Base-by-base conservation (phyloP, 2,888 invertebrate genomes). In the Aphelenchoides bicaudatus region DNA sequence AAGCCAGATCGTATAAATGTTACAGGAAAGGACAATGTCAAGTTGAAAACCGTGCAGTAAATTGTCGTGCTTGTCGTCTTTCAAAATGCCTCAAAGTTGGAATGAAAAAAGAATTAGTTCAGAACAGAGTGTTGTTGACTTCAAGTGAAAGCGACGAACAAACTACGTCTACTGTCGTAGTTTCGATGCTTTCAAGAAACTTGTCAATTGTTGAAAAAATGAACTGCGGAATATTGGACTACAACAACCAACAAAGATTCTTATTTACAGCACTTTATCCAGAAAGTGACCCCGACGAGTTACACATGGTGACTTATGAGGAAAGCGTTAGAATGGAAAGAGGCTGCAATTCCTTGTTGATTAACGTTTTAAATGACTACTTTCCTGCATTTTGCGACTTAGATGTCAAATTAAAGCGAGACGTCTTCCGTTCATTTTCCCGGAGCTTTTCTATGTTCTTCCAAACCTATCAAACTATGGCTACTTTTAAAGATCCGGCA, bases 351-450 rank as follows among this genome's bases (percentile, higher is more conserved):
- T 43, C 43, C n/a, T 6, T 43, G 23, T 21, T n/a, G 8, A 10
- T 19, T 25, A 43, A 43, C 43, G 43, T 43, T 6, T n/a, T 43
- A 21, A 43, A 19, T 25, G 43, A 43, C 23, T 43, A 21, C 43
- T 10, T 43, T 43, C 6, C 43, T n/a, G 43, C 8, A 6, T 43
- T 43, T n/a, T 10, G 21, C 43, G 43, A 43, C 10, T n/a, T 43
- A 25, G 23, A 43, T n/a, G 21, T 21, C 10, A 43, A 43, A 10
- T 43, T 43, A 19, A 43, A 43, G 23, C 21, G 21, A 6, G 16
- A 19, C 16, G 10, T 43, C 43, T 21, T 25, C 6, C 6, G 23
- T n/a, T 43, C 43, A 25, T 43, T 43, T 25, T 43, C 25, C 43
- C 8, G 25, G 21, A 8, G 6, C 43, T 43, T 43, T 43, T 43